Percentiles rank a stretch among this genome's conserved stretches.
These are phyloP conservation scores for Lota lota DNA, from an alignment of 2,113 vertebrate genomes.

Conservation along the genomic window DNA sequence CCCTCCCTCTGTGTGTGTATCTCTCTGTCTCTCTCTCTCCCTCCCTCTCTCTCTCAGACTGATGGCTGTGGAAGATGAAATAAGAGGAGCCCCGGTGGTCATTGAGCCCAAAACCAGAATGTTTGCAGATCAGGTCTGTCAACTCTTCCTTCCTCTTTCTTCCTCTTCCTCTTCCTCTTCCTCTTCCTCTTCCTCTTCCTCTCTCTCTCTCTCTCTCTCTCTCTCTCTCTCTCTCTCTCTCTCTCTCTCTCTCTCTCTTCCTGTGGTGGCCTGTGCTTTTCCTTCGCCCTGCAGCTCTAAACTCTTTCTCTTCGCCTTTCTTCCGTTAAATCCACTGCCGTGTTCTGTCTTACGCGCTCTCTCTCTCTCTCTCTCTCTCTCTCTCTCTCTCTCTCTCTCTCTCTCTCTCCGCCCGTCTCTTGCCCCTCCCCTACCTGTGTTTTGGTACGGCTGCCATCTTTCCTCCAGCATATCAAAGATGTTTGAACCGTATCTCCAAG, in stretches of 20 bases:
- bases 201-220: slow-evolving; percentile 30
- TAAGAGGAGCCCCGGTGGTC: not conserved
- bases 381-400: not conserved
- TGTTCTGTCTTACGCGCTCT: not conserved
- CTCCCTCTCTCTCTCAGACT: not conserved
- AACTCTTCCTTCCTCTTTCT: not conserved
- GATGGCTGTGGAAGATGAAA: slow-evolving; percentile 2
- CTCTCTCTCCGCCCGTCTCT: slow-evolving; percentile 41
- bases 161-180: slow-evolving; percentile 27
- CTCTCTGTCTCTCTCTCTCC: not conserved
- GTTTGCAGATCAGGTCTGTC: not conserved
- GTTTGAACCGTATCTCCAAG: not conserved
- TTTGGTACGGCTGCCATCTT: slow-evolving; percentile 42
- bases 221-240: slow-evolving; percentile 53
- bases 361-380: slow-evolving; percentile 24
- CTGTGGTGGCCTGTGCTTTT: slow-evolving; percentile 55
- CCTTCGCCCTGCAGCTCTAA: slow-evolving; percentile 10
- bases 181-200: slow-evolving; percentile 11
- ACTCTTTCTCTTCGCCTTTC: slow-evolving; percentile 3
- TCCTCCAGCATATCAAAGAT: not conserved
- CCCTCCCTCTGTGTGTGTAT: not conserved
- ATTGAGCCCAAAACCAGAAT: not conserved
- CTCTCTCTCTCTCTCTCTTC: slow-evolving; percentile 53
- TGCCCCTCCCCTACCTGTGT: slow-evolving; percentile 47
- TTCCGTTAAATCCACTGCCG: not conserved